phyloP scores from a whole-genome alignment of 64 coral and sea anemone species.

The Trachythela sp. region DNA sequence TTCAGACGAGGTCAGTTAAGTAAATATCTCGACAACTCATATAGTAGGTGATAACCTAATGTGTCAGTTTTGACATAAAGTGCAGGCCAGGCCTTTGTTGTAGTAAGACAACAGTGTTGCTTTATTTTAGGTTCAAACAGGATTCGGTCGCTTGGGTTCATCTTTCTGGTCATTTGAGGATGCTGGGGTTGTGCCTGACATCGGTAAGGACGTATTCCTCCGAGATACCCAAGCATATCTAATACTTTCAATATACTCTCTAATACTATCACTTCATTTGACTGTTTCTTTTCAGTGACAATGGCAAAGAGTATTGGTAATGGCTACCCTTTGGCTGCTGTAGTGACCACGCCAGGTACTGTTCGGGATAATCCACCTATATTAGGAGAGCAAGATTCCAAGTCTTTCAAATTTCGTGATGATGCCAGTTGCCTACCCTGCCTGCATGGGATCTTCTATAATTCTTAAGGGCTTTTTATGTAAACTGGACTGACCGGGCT shows the following conservation, averaged over 20 bases:
- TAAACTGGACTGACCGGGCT: too few relatives aligned
- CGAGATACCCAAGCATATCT: too few relatives aligned
- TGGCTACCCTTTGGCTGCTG: slow-evolving; percentile 86
- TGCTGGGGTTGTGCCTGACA: slow-evolving; percentile 82
- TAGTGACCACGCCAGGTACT: slow-evolving; percentile 88
- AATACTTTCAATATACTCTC: not conserved
- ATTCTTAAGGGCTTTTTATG: too few relatives aligned
- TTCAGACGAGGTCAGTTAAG: slow-evolving; percentile 77
- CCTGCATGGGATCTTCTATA: too few relatives aligned
- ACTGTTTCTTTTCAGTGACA: slow-evolving; percentile 49
- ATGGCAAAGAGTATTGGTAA: slow-evolving; percentile 97
- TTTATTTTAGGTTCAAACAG: slow-evolving; percentile 65
- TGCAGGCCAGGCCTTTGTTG: too few relatives aligned
- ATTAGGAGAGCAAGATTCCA: too few relatives aligned
- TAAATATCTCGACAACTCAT: too few relatives aligned
- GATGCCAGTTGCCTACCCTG: too few relatives aligned
- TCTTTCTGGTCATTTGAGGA: slow-evolving; percentile 93
- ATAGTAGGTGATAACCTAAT: too few relatives aligned
- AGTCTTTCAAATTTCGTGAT: not conserved
- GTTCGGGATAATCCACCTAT: not conserved
- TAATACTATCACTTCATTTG: not conserved
- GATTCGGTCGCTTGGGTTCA: slow-evolving; percentile 89
- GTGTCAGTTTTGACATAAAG: too few relatives aligned
- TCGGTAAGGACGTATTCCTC: slow-evolving; percentile 61
- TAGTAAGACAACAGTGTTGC: too few relatives aligned